Base-by-base conservation (phyloP, 1,140 invertebrate genomes). In the Aethina tumida region DNA sequence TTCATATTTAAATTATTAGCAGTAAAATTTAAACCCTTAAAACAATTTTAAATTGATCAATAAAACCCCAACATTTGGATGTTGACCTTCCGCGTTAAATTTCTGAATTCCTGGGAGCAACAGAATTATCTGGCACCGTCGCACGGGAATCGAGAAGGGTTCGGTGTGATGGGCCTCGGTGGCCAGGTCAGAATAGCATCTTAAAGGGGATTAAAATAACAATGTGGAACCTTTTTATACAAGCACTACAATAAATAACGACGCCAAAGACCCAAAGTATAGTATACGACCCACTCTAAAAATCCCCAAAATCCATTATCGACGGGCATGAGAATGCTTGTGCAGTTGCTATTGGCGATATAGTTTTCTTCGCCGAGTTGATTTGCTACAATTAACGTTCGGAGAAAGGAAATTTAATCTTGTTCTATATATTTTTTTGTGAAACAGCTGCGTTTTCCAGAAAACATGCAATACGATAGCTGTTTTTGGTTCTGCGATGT, bases 151-250 rank as follows among this genome's bases (percentile, higher is more conserved):
- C 26, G 16, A 18, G 24, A 28, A 24, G 24, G 28, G 35, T 27
- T 26, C 28, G 35, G 35, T 24, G 35, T 36, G 28, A 36, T 36
- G 25, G 35, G 35, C n/a, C n/a, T 27, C 35, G 35, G 35, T 36
- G 28, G 35, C 35, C 35, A 28, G 35, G 35, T 36, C 35, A 36
- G 28, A 36, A 36, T 36, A 36, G 35, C 35, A 36, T 36, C 35
- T 36, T 36, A 27, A 49, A 49, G 43, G 38, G 42, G 46, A 49
- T 49, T 45, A 45, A 45, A 35, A 28, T 24, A 38, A 43, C 41
- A 43, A 43, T 43, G 28, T 25, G 20, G 14, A 15, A 39, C 20
- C 32, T 39, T 39, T 44, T 39, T 39, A 38, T 45, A 22, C 37
- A 17, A 24, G 16, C 18, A 25, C 38, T 21, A 39, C 37, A 35